Conservation (phyloP, 2,113 vertebrate species). For the Gasterosteus aculeatus region DNA sequence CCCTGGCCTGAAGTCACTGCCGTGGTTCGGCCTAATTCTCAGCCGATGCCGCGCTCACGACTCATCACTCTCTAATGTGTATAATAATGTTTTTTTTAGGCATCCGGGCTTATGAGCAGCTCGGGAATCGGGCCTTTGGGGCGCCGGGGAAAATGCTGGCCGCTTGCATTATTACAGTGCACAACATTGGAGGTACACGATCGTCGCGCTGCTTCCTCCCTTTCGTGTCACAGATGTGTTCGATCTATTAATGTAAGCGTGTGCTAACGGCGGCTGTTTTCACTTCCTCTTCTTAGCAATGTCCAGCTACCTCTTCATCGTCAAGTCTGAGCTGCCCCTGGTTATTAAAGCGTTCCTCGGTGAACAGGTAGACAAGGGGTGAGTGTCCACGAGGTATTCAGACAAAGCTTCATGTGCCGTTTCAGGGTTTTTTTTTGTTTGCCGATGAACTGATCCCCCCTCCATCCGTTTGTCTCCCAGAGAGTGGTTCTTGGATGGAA, state of each 20-base stretch:
- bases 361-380: slow-evolving; percentile 71
- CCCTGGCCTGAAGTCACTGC: background rate
- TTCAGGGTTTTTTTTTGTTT: slow-evolving; percentile 5
- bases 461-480: slow-evolving; percentile 72
- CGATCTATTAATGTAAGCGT: background rate
- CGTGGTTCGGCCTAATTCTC: background rate
- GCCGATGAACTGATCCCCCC: slow-evolving; percentile 24
- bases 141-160: slow-evolving; percentile 83
- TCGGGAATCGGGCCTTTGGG: slow-evolving; percentile 86
- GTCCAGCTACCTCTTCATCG: slow-evolving; percentile 93
- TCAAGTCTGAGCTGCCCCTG: slow-evolving; percentile 89
- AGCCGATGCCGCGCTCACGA: background rate
- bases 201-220: fast-evolving
- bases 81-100: slow-evolving; percentile 69
- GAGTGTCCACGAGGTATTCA: slow-evolving; percentile 28
- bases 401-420: background rate
- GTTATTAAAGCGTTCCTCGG: slow-evolving; percentile 86
- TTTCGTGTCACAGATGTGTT: background rate
- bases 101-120: slow-evolving; percentile 88
- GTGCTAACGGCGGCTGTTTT: background rate
- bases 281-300: slow-evolving; percentile 77
- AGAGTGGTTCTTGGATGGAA: slow-evolving; percentile 86
- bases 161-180: slow-evolving; percentile 83
- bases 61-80: background rate
- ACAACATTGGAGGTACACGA: slow-evolving; percentile 85